phyloP scores from a whole-genome alignment of 2,888 invertebrate genomes.

The Leptopilina myrica region DNA sequence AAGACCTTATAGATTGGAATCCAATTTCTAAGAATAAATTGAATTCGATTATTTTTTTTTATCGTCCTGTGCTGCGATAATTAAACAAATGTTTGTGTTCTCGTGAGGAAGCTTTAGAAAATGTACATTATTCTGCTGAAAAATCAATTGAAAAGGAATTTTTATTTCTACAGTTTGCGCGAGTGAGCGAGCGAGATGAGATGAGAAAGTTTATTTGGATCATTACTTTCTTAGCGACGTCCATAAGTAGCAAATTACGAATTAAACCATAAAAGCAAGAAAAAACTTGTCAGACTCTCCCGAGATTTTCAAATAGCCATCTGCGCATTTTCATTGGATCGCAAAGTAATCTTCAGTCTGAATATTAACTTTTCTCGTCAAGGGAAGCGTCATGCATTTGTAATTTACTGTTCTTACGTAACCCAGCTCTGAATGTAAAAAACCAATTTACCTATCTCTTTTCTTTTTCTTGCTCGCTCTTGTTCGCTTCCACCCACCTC shows the following conservation, averaged over 20 bases:
- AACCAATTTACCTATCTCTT: conserved; percentile 39
- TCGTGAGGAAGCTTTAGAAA: too few relatives aligned
- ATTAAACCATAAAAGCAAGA: conserved; percentile 19
- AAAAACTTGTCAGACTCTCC: conserved; percentile 22
- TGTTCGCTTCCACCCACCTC: conserved; percentile 20
- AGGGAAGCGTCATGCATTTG: conserved; percentile 38
- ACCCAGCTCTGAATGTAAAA: conserved; percentile 37
- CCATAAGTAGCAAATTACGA: conserved; percentile 25
- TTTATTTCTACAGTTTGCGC: background rate
- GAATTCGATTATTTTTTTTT: too few relatives aligned
- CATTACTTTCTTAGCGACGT: conserved; percentile 26
- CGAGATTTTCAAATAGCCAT: conserved; percentile 37
- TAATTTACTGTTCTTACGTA: conserved; percentile 37
- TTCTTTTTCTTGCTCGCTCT: conserved; percentile 37
- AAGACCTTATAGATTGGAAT: too few relatives aligned
- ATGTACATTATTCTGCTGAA: too few relatives aligned
- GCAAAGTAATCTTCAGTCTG: conserved; percentile 38
- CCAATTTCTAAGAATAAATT: too few relatives aligned
- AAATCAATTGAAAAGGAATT: too few relatives aligned
- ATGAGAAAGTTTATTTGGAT: conserved; percentile 2
- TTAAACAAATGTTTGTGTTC: too few relatives aligned
- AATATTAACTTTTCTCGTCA: conserved; percentile 41
- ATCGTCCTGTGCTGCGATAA: too few relatives aligned
- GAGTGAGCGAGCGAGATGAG: background rate
- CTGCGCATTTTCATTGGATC: conserved; percentile 34